Evolutionary conservation across 2,888 invertebrate genomes (phyloP).

Genomic region (Lepidocyrtoides sp.): DNA sequence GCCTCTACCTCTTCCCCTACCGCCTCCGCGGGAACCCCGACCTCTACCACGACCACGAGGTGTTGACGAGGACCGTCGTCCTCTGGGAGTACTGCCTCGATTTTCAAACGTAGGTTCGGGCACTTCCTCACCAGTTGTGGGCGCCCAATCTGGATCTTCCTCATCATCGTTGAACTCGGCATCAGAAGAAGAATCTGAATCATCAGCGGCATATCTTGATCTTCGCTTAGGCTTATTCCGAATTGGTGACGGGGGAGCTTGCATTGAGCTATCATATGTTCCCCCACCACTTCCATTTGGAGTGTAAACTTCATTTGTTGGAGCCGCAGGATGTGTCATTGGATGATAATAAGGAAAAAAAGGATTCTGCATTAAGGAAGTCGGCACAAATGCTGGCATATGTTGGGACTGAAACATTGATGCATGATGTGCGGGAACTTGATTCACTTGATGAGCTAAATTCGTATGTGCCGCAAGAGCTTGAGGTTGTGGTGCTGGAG

Average conservation of each 20-base stretch:
- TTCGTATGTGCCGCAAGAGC: constrained; percentile 15
- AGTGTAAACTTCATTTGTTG: constrained; percentile 55
- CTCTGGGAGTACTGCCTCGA: constrained; percentile 3
- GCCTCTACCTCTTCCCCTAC: constrained; percentile 46
- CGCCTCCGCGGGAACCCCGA: constrained; percentile 41
- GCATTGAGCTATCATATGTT: constrained; percentile 66
- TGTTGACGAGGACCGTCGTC: constrained; percentile 36
- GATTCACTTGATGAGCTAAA: constrained; percentile 46
- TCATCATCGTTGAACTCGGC: constrained; percentile 55
- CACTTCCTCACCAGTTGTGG: constrained; percentile 11
- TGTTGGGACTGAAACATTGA: constrained; percentile 72
- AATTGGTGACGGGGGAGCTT: constrained; percentile 65
- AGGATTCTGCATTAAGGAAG: constrained; percentile 59
- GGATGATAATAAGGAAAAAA: constrained; percentile 71
- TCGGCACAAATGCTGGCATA: constrained; percentile 51
- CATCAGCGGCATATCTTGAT: constrained; percentile 30
- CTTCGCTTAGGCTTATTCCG: constrained; percentile 56
- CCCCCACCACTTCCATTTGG: constrained; percentile 35
- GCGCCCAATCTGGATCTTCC: constrained; percentile 71
- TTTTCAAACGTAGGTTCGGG: constrained; percentile 40
- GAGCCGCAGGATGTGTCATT: not conserved
- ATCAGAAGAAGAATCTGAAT: constrained; percentile 53
- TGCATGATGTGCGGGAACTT: constrained; percentile 64
- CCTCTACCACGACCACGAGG: constrained; percentile 58
- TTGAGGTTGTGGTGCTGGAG: constrained; percentile 19